phyloP scores from a whole-genome alignment of 2,888 invertebrate genomes.

The Onchidella celtica region DNA sequence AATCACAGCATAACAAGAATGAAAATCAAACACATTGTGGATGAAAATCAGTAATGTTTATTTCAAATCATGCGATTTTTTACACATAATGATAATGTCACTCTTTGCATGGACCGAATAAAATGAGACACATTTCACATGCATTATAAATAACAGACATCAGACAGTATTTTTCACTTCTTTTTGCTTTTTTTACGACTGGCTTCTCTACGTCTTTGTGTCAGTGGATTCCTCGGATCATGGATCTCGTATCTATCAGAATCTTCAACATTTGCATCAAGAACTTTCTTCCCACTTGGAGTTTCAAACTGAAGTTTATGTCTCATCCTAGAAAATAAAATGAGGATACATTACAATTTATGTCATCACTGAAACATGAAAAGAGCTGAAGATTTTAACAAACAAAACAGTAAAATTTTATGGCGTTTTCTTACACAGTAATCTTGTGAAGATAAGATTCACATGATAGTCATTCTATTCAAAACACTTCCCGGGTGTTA shows the following conservation, averaged over 20 bases:
- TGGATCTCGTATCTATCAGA: slow-evolving; percentile 98
- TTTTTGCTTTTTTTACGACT: slow-evolving; percentile 62
- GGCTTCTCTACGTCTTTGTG: slow-evolving; percentile 91
- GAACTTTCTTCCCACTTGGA: slow-evolving; percentile 81
- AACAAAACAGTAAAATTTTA: not conserved
- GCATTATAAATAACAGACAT: not conserved
- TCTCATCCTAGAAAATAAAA: slow-evolving; percentile 69
- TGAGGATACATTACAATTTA: too few species aligned
- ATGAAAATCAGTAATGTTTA: too few species aligned
- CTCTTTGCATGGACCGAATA: too few species aligned
- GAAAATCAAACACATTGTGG: too few species aligned
- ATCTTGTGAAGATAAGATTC: too few species aligned
- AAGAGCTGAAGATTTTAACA: not conserved
- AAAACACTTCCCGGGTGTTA: too few species aligned
- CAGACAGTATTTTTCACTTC: slow-evolving; percentile 23
- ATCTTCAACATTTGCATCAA: slow-evolving; percentile 94
- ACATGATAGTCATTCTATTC: too few species aligned
- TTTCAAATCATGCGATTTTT: too few species aligned
- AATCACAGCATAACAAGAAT: too few species aligned
- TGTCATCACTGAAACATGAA: too few species aligned
- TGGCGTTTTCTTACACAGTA: too few species aligned
- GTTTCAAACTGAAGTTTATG: slow-evolving; percentile 79
- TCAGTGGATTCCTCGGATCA: slow-evolving; percentile 96
- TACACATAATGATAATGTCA: too few species aligned
- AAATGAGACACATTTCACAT: not conserved